A percentile compares a stretch with the other conserved stretches of the same genome.
phyloP scores from a whole-genome alignment of 2,113 vertebrate species.

The Narcine bancroftii region DNA sequence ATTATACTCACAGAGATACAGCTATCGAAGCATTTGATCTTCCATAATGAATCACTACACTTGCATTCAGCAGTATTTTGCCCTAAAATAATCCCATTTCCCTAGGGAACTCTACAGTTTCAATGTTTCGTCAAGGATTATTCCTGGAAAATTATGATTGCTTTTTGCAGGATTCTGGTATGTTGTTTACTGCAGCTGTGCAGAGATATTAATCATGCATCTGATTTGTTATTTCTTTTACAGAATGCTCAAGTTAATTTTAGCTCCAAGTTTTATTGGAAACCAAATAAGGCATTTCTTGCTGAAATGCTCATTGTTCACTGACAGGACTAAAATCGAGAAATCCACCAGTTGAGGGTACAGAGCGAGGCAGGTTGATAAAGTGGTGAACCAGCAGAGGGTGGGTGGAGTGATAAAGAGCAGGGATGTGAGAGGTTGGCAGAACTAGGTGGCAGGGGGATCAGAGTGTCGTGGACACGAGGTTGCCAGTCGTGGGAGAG shows the following conservation, averaged over 20 bases:
- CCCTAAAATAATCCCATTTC: neutral
- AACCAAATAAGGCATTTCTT: neutral
- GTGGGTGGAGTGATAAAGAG: neutral
- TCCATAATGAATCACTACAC: neutral
- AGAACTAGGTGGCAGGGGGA: neutral
- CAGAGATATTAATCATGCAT: constrained; percentile 10
- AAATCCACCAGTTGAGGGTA: neutral
- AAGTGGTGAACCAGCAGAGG: neutral
- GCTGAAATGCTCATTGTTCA: neutral
- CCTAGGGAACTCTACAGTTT: neutral
- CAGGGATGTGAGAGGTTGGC: neutral
- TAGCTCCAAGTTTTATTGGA: neutral
- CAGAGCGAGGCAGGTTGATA: neutral
- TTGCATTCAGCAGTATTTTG: neutral
- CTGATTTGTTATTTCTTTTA: constrained; percentile 2
- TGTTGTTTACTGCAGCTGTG: neutral
- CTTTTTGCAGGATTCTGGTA: neutral
- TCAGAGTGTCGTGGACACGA: neutral
- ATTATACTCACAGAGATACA: no score
- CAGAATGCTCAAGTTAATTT: constrained; percentile 24
- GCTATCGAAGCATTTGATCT: no score
- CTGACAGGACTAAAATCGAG: neutral
- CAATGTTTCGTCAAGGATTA: neutral
- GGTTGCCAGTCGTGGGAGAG: neutral
- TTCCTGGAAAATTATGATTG: neutral